Evolutionary conservation across 2,797 vertebrate species (phyloP).

Genomic region (Rhadinocentrus ornatus): DNA sequence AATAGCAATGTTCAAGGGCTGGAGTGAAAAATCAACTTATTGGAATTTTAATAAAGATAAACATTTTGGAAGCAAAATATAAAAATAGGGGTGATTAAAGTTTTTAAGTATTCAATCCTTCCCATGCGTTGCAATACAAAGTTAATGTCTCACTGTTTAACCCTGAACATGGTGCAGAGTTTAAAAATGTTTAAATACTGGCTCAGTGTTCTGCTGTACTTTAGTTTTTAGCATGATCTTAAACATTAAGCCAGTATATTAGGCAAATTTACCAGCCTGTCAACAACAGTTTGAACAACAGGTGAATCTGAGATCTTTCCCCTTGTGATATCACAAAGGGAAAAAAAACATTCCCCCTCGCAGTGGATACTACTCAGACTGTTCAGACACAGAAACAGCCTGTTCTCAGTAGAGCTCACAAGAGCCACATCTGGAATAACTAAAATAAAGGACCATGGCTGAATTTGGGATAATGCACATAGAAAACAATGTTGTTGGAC

Average conservation of each 20-base stretch:
- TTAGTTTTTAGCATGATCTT: neutral
- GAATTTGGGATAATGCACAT: too few relatives aligned
- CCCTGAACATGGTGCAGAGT: neutral
- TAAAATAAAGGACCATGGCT: too few relatives aligned
- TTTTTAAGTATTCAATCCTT: neutral
- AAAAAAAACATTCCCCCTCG: too few relatives aligned
- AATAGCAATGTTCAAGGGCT: neutral
- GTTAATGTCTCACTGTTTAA: neutral
- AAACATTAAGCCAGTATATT: neutral
- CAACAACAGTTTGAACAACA: neutral
- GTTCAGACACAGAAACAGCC: too few relatives aligned
- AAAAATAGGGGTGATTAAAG: neutral
- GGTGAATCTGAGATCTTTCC: too few relatives aligned
- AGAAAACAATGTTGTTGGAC: too few relatives aligned
- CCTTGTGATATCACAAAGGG: too few relatives aligned
- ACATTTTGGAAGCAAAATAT: neutral
- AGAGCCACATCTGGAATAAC: too few relatives aligned
- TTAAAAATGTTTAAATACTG: neutral
- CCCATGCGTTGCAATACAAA: neutral
- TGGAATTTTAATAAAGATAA: neutral
- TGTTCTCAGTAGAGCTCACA: too few relatives aligned
- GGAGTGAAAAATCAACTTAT: neutral
- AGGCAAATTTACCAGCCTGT: neutral
- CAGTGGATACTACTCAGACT: too few relatives aligned
- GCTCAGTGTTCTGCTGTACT: neutral